Evolutionary conservation across 2,113 vertebrate genomes (phyloP).

Genomic region (Archocentrus centrarchus): DNA sequence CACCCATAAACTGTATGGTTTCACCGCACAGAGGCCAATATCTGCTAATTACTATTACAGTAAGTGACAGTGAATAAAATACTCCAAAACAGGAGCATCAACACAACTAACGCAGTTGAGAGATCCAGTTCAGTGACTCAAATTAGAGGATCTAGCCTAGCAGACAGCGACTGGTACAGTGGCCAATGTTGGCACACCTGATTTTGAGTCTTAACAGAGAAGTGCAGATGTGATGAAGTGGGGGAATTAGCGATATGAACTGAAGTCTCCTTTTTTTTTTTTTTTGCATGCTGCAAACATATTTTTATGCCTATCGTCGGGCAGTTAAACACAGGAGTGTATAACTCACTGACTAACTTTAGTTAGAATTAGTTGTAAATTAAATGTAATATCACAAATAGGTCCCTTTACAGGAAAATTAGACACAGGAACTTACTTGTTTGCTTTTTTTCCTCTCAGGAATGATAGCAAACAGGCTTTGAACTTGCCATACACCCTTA

Average conservation of each 20-base stretch:
- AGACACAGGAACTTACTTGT: too few species aligned
- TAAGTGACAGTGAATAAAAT: neutral
- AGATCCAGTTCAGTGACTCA: too few species aligned
- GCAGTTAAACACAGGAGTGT: neutral
- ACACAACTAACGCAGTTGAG: too few species aligned
- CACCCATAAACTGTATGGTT: too few species aligned
- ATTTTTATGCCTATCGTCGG: neutral
- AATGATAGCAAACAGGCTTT: neutral
- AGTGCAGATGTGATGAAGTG: neutral
- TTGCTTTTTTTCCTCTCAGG: neutral
- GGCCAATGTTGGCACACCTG: neutral
- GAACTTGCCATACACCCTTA: neutral
- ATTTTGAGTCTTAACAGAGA: neutral
- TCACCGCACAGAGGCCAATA: neutral
- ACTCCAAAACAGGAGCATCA: too few species aligned
- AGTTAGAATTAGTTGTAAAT: too few species aligned
- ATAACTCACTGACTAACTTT: too few species aligned
- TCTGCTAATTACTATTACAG: neutral
- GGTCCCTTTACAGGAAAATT: too few species aligned
- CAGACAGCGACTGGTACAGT: neutral
- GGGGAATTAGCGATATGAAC: too few species aligned
- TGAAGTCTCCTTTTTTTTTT: neutral
- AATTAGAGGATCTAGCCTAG: neutral
- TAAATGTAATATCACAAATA: too few species aligned
- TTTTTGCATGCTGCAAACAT: neutral